These are phyloP conservation scores for Leptopterna dolabrata DNA, from an alignment of 2,888 invertebrate genomes.

Conservation along the genomic window DNA sequence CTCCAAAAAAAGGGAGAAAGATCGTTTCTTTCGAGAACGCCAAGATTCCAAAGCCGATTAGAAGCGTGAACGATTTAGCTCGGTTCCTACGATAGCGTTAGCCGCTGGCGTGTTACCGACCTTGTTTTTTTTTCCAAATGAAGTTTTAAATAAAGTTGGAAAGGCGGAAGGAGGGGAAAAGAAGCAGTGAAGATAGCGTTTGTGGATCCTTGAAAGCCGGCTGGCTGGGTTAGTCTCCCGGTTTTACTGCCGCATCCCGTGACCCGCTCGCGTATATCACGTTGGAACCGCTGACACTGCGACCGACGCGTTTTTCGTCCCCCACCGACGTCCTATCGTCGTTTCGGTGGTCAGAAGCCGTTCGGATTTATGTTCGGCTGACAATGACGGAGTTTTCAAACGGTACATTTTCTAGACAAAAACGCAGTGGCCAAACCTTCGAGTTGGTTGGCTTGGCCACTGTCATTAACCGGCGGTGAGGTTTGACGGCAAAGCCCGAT, in stretches of 20 bases:
- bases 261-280: constrained; percentile 43
- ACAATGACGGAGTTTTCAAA: not conserved
- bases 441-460: not conserved
- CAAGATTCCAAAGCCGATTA: not conserved
- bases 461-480: no score
- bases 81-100: not conserved
- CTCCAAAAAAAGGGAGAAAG: not conserved
- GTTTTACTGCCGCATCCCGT: constrained; percentile 42
- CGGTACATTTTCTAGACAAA: not conserved
- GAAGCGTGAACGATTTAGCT: not conserved
- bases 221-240: not conserved
- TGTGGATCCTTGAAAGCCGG: constrained; percentile 23
- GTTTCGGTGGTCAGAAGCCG: not conserved
- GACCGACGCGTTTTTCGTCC: constrained; percentile 21
- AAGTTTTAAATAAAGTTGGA: constrained; percentile 36
- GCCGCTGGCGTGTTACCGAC: constrained; percentile 26
- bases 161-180: not conserved
- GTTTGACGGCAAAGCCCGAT: no score
- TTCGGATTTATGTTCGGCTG: not conserved
- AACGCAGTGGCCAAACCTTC: not conserved
- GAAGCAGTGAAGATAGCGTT: not conserved
- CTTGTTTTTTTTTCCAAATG: not conserved
- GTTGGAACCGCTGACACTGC: constrained; percentile 13
- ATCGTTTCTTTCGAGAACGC: not conserved
- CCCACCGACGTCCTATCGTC: not conserved